Evolutionary conservation across 2,888 invertebrate species (phyloP).

Genomic region (Drosophila neoperkinsi): DNA sequence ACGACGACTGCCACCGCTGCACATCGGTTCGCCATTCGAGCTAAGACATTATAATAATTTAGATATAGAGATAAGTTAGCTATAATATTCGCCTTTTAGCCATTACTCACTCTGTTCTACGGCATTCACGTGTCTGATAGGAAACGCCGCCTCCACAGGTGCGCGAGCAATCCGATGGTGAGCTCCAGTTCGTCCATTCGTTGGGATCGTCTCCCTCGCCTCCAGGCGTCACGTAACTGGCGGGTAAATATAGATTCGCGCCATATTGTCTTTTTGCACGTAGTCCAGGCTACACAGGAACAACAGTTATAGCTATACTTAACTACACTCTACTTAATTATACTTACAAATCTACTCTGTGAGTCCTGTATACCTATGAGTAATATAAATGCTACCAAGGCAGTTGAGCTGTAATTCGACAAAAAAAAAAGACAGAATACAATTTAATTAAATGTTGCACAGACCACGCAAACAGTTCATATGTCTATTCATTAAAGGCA

Average conservation of each 20-base stretch:
- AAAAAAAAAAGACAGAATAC: conserved; percentile 10
- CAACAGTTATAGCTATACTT: background rate
- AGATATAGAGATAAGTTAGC: background rate
- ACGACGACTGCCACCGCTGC: conserved; percentile 92
- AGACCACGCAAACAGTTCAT: conserved; percentile 18
- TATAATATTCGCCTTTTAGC: background rate
- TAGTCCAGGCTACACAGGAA: conserved; percentile 87
- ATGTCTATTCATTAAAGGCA: conserved; percentile 51
- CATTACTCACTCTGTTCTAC: conserved; percentile 87
- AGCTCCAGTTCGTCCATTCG: conserved; percentile 94
- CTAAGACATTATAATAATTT: conserved; percentile 83
- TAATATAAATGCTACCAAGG: conserved; percentile 87
- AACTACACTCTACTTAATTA: conserved; percentile 76
- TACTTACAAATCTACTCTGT: conserved; percentile 88
- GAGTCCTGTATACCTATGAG: conserved; percentile 86
- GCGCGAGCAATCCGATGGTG: conserved; percentile 93
- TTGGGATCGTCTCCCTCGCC: conserved; percentile 88
- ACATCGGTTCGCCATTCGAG: conserved; percentile 88
- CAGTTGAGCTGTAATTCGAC: conserved; percentile 87
- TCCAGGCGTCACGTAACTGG: conserved; percentile 89
- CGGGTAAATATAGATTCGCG: conserved; percentile 90
- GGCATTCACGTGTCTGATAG: conserved; percentile 92
- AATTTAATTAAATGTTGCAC: conserved; percentile 43
- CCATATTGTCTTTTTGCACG: conserved; percentile 92
- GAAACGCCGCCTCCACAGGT: conserved; percentile 97